phyloP scores from a whole-genome alignment of 2,113 vertebrate genomes.

The Sceloporus tristichus region DNA sequence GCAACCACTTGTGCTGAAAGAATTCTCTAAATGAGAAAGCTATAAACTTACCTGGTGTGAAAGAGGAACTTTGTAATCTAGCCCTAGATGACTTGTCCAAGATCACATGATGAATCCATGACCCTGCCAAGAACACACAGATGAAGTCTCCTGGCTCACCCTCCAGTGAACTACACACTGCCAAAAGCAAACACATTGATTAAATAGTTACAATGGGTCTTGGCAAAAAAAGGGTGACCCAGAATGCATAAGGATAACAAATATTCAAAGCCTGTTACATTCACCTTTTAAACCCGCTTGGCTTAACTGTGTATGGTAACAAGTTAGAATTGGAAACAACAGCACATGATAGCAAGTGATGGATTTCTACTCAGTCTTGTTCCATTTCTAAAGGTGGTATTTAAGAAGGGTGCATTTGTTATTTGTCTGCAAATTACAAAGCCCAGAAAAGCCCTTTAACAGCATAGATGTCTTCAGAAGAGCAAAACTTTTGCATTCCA shows the following conservation, averaged over 20 bases:
- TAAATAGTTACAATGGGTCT: constrained; percentile 39
- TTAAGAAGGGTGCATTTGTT: neutral
- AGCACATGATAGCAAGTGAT: constrained; percentile 22
- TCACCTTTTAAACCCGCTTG: constrained; percentile 44
- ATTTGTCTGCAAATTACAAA: constrained; percentile 10
- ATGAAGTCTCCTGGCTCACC: constrained; percentile 42
- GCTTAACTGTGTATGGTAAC: constrained; percentile 25
- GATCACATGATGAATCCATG: constrained; percentile 38
- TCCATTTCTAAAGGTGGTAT: constrained; percentile 1
- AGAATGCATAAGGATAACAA: constrained; percentile 42
- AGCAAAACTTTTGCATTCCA: neutral
- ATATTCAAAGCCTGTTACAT: constrained; percentile 48
- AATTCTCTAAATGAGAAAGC: neutral
- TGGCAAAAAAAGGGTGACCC: constrained; percentile 40
- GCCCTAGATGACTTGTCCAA: constrained; percentile 29
- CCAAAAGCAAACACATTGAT: constrained; percentile 45
- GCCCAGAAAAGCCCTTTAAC: neutral
- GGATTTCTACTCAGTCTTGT: neutral
- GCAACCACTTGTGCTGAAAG: neutral
- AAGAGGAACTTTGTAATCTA: constrained; percentile 27
- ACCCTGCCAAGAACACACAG: constrained; percentile 39
- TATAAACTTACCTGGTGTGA: constrained; percentile 16
- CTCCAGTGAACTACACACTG: constrained; percentile 37
- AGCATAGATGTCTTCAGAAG: neutral
- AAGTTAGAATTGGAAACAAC: constrained; percentile 40